Percentiles rank a stretch among this genome's conserved stretches.
These are phyloP conservation scores for Scortum barcoo DNA, from an alignment of 2,113 vertebrate genomes.

Conservation along the genomic window DNA sequence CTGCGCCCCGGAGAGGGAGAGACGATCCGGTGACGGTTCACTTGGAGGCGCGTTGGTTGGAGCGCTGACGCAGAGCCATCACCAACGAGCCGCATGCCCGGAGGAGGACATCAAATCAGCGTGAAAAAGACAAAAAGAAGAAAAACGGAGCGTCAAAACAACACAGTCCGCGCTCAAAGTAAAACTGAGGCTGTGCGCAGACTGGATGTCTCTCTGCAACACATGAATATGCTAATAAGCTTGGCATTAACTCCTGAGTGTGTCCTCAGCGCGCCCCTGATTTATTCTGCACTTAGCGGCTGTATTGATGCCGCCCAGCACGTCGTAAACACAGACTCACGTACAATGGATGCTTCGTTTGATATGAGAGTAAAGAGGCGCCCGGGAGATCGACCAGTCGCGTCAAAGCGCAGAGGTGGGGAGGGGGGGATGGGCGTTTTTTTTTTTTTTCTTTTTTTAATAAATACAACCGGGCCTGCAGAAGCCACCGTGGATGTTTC, in stretches of 20 bases:
- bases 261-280: slow-evolving; percentile 1
- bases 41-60: slow-evolving; percentile 18
- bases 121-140: no score
- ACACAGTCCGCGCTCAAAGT: background rate
- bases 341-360: slow-evolving; percentile 32
- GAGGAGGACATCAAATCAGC: background rate
- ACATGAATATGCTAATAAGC: slow-evolving; percentile 14
- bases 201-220: slow-evolving; percentile 1
- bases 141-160: background rate
- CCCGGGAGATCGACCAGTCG: slow-evolving; percentile 60
- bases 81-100: background rate
- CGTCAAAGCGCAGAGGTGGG: slow-evolving; percentile 3
- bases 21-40: background rate
- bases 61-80: slow-evolving; percentile 44
- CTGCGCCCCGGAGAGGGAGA: background rate
- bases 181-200: background rate
- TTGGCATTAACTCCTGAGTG: slow-evolving; percentile 15
- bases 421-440: no score
- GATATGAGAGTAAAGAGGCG: slow-evolving; percentile 64
- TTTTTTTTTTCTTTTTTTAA: no score
- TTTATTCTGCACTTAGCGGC: slow-evolving; percentile 60
- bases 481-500: background rate
- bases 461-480: background rate
- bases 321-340: slow-evolving; percentile 13
- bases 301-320: background rate